phyloP scores from a whole-genome alignment of 2,797 vertebrate species.

The Platyrinchus mystaceus region DNA sequence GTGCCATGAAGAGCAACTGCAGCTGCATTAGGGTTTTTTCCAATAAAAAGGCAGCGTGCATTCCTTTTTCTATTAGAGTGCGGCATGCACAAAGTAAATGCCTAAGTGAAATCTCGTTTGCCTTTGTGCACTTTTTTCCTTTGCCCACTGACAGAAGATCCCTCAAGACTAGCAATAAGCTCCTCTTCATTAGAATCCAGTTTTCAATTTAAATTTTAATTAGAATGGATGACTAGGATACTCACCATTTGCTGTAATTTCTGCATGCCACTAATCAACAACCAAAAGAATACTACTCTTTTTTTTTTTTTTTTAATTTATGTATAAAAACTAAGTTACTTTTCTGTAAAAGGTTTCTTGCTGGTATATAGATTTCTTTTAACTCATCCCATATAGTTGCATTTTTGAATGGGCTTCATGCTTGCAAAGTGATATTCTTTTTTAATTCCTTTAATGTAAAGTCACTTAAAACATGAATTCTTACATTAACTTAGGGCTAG shows the following conservation, averaged over 20 bases:
- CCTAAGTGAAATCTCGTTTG: slow-evolving; percentile 52
- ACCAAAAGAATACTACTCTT: slow-evolving; percentile 3
- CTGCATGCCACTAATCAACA: slow-evolving; percentile 58
- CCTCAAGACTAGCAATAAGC: slow-evolving; percentile 74
- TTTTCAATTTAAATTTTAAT: slow-evolving; percentile 83
- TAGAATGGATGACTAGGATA: slow-evolving; percentile 76
- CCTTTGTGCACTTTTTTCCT: slow-evolving; percentile 52
- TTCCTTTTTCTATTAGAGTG: slow-evolving; percentile 17
- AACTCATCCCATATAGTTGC: background rate
- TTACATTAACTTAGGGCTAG: background rate
- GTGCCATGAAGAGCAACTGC: background rate
- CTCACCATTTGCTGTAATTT: slow-evolving; percentile 58
- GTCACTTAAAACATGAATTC: background rate
- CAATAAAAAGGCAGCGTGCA: background rate
- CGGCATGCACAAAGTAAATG: slow-evolving; percentile 22
- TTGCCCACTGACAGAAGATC: slow-evolving; percentile 67
- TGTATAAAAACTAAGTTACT: slow-evolving; percentile 27
- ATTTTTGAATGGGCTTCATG: background rate
- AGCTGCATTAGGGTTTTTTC: background rate
- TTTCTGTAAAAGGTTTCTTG: slow-evolving; percentile 37
- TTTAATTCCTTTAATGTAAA: background rate
- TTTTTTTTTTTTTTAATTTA: background rate
- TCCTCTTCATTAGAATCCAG: slow-evolving; percentile 79
- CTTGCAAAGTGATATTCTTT: background rate
- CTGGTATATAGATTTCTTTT: slow-evolving; percentile 33